Conservation (phyloP, 2,888 invertebrate species). For the Orchesellides sinensis region DNA sequence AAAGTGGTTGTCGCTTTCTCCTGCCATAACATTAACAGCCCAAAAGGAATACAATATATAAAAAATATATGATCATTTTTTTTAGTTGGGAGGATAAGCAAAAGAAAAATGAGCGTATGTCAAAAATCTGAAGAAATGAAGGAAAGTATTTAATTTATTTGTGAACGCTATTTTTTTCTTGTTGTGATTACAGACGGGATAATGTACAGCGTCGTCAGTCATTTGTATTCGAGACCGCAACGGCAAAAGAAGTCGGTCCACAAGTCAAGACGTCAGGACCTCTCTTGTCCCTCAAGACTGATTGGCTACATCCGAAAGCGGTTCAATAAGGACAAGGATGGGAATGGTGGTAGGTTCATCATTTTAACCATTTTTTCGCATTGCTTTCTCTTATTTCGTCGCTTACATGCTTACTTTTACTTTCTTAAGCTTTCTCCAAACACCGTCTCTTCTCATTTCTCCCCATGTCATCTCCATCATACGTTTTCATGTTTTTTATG, state of each 20-base stretch:
- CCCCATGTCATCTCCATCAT: too few relatives aligned
- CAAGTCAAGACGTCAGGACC: conserved; percentile 70
- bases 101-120: too few relatives aligned
- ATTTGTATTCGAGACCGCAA: conserved; percentile 73
- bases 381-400: background rate
- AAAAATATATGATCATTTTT: too few relatives aligned
- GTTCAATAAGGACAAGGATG: conserved; percentile 74
- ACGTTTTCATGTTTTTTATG: background rate
- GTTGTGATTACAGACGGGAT: conserved; percentile 8
- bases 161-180: background rate
- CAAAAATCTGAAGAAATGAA: too few relatives aligned
- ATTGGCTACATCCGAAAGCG: conserved; percentile 74
- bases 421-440: background rate
- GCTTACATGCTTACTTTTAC: background rate
- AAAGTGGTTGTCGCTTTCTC: too few relatives aligned
- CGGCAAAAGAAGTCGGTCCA: conserved; percentile 72
- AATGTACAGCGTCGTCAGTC: conserved; percentile 75
- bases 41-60: too few relatives aligned
- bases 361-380: background rate
- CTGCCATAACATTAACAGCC: too few relatives aligned
- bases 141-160: background rate
- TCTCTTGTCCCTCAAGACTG: conserved; percentile 74
- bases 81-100: too few relatives aligned
- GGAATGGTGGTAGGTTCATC: conserved; percentile 69
- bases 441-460: background rate